Base-by-base conservation (phyloP, 2,797 vertebrate species). In the Lithobates sylvaticus region DNA sequence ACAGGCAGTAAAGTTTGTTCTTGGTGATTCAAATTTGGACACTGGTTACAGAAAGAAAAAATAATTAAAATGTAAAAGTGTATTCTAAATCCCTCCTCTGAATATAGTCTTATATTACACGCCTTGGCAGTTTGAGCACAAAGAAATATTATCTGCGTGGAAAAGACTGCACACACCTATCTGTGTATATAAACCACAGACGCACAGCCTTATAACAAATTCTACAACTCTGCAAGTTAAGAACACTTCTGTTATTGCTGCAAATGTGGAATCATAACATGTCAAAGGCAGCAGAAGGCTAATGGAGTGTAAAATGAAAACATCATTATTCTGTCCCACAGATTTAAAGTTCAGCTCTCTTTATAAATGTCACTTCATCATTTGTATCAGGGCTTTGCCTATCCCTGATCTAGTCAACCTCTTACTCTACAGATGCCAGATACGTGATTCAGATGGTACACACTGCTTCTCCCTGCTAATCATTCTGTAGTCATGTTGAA, bases 331-430 rank as follows among this genome's bases (percentile, higher is more conserved):
- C 64, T 71, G 73, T 71, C 84, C 84, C 42, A 58, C 27, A 76
- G 78, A 86, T 71, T 76, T 76, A 81, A 81, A 86, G 84, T 86
- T 86, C 85, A 78, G 54, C 32, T 64, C 67, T 75, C 44, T 82
- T 71, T 21, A 86, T 73, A 86, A 86, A 82, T 82, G 73, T 86
- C 85, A 83, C 74, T 50, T 69, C 58, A 81, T 81, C 84, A 74
- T 74, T 74, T 68, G 58, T 80, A 68, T 61, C 76, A 74, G 58
- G 70, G 50, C 65, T 65, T 64, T 58, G 10, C 61, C 77, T 74
- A 47, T 54, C 76, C 16, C 69, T 65, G 68, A 72, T 85, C 58
- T 50, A 7, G 10, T 79, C 70, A 72, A 68, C 32, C 34, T 26
- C 42, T 80, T 29, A 67, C 65, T 29, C 65, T 26, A 32, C n/a